phyloP scores from a whole-genome alignment of 2,888 invertebrate genomes.

The Cheilosia pagana region DNA sequence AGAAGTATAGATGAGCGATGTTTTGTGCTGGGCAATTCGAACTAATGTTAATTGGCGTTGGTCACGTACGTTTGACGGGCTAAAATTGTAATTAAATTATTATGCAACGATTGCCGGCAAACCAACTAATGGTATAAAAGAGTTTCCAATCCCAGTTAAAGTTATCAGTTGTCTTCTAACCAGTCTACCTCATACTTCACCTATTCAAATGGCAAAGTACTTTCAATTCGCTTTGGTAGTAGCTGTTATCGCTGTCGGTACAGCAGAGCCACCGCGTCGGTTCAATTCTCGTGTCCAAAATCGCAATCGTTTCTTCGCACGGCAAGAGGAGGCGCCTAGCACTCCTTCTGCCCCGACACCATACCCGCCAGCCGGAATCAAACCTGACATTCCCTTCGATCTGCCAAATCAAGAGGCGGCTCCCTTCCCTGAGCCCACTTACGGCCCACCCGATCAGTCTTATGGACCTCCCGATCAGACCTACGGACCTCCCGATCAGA shows the following conservation, averaged over 20 bases:
- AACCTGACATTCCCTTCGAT: conserved; percentile 64
- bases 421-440: conserved; percentile 43
- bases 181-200: conserved; percentile 10
- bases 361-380: conserved; percentile 63
- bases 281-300: conserved; percentile 49
- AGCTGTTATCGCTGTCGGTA: conserved; percentile 30
- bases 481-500: conserved; percentile 53
- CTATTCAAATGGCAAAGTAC: conserved; percentile 48
- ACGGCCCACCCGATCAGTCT: conserved; percentile 48
- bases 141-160: not conserved
- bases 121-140: conserved; percentile 44
- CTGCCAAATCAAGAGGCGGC: conserved; percentile 60
- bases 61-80: conserved; percentile 17
- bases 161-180: conserved; percentile 50
- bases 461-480: conserved; percentile 62
- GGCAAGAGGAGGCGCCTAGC: conserved; percentile 52
- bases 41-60: not conserved
- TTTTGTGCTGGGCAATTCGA: not conserved
- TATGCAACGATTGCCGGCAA: not conserved
- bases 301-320: conserved; percentile 59
- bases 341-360: conserved; percentile 38
- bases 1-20: not conserved
- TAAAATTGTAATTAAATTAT: conserved; percentile 5
- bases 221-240: conserved; percentile 20
- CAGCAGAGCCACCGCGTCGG: conserved; percentile 56